phyloP scores from a whole-genome alignment of 2,888 invertebrate genomes.

The Gari tellinella region DNA sequence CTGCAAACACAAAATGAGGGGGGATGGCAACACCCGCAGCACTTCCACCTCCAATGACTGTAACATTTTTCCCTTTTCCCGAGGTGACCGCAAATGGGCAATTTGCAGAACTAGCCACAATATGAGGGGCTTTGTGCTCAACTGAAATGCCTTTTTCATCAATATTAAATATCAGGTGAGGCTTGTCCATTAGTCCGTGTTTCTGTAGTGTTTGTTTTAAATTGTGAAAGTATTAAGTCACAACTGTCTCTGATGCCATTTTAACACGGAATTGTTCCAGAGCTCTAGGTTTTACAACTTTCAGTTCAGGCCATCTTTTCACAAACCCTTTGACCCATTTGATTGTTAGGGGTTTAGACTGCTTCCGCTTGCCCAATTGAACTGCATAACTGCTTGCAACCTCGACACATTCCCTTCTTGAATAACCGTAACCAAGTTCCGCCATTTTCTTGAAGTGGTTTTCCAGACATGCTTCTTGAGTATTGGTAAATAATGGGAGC shows the following conservation, averaged over 20 bases:
- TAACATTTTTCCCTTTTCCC: conserved; percentile 12
- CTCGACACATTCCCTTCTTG: background rate
- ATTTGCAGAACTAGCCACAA: conserved; percentile 4
- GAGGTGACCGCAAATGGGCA: conserved; percentile 14
- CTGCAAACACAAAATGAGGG: conserved; percentile 39
- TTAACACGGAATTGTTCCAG: background rate
- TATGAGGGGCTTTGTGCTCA: conserved; percentile 22
- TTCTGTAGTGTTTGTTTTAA: conserved; percentile 3
- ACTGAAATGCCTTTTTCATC: conserved; percentile 38
- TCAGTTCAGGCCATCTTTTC: conserved; percentile 24
- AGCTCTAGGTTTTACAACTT: background rate
- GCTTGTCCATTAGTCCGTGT: conserved; percentile 16
- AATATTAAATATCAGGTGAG: conserved; percentile 35
- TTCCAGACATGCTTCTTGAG: background rate
- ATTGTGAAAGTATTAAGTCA: conserved; percentile 7
- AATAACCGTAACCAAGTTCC: background rate
- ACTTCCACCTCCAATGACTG: conserved; percentile 27
- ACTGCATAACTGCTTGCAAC: background rate
- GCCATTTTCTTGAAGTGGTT: background rate
- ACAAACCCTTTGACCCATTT: background rate
- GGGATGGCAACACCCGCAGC: conserved; percentile 30
- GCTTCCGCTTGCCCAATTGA: background rate
- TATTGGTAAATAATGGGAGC: background rate
- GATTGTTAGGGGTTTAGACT: background rate
- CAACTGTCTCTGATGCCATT: background rate